phyloP scores from a whole-genome alignment of 1,140 invertebrate species.

The Penaeus vannamei region DNA sequence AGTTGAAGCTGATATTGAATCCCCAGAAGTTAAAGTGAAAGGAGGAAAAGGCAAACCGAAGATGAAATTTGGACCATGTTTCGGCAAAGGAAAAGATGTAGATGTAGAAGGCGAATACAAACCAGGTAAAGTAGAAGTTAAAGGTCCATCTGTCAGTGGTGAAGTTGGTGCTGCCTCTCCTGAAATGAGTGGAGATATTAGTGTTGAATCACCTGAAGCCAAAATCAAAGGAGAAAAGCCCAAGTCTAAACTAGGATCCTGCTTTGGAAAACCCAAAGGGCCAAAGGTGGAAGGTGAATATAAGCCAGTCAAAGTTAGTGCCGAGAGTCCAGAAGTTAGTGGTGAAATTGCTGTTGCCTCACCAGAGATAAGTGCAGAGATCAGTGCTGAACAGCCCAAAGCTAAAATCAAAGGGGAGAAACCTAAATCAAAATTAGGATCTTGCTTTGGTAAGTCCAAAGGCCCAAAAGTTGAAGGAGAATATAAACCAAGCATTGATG shows the following conservation, averaged over 20 bases:
- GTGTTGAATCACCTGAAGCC: constrained; percentile 40
- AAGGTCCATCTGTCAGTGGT: constrained; percentile 9
- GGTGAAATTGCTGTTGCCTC: background rate
- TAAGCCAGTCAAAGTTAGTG: background rate
- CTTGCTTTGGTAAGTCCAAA: constrained; percentile 35
- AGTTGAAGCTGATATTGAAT: constrained; percentile 27
- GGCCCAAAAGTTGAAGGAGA: constrained; percentile 29
- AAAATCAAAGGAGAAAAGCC: constrained; percentile 47
- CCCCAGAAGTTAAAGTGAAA: constrained; percentile 45
- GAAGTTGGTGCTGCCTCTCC: constrained; percentile 27
- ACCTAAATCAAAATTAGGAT: constrained; percentile 31
- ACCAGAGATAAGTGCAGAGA: background rate
- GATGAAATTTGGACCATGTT: constrained; percentile 53
- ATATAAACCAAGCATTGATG: constrained; percentile 26
- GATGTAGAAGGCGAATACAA: constrained; percentile 53
- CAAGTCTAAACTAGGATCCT: constrained; percentile 25
- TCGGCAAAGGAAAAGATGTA: constrained; percentile 42
- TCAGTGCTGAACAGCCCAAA: constrained; percentile 24
- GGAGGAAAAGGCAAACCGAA: constrained; percentile 44
- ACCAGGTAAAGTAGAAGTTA: constrained; percentile 46
- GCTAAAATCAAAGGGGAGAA: constrained; percentile 19
- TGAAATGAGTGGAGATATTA: constrained; percentile 27
- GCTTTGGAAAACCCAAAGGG: constrained; percentile 36
- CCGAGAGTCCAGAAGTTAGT: background rate
- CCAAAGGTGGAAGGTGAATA: constrained; percentile 18